These are phyloP conservation scores for Ia io DNA, from an alignment of 2,113 vertebrate species.

Conservation along the genomic window DNA sequence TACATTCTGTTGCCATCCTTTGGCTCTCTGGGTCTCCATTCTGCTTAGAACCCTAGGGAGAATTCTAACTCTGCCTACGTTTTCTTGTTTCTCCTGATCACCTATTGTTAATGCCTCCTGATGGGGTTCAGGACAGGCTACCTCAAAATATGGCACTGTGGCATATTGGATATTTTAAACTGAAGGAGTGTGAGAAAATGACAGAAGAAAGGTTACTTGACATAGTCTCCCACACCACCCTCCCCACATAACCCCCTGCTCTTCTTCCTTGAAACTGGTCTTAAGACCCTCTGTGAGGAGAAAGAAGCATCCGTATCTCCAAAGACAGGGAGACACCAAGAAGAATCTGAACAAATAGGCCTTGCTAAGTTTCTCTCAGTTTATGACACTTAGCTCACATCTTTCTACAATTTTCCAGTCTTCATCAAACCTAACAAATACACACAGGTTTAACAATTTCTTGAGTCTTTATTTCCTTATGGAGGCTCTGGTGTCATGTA, in stretches of 20 bases:
- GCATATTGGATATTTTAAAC: not conserved
- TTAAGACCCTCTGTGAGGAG: not conserved
- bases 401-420: not conserved
- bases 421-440: not conserved
- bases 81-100: slow-evolving; percentile 10
- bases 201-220: not conserved
- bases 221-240: not conserved
- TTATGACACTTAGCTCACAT: not conserved
- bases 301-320: not conserved
- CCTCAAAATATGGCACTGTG: not conserved
- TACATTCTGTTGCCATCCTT: not conserved
- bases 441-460: not conserved
- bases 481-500: not conserved
- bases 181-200: not conserved
- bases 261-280: not conserved
- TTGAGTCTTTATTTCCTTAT: not conserved
- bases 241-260: not conserved
- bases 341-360: not conserved
- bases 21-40: not conserved
- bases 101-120: not conserved
- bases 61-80: not conserved
- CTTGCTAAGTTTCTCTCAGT: not conserved
- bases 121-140: not conserved
- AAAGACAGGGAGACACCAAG: not conserved
- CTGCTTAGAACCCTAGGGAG: not conserved